Percentiles rank a stretch among this genome's conserved stretches.
Evolutionary conservation across 2,888 invertebrate species (phyloP).

Genomic region (Leptinotarsa rubiginosa): DNA sequence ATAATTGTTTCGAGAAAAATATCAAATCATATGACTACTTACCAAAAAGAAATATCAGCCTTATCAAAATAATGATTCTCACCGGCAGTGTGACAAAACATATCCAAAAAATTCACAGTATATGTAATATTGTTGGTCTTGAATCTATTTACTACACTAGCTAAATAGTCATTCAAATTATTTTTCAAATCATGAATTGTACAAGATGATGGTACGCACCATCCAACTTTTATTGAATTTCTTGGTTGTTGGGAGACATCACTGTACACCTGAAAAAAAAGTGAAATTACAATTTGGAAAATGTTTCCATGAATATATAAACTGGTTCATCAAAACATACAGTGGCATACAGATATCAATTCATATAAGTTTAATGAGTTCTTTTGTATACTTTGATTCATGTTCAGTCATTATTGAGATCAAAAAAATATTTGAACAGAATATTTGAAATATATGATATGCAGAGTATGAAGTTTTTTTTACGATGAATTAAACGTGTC

Average conservation of each 20-base stretch:
- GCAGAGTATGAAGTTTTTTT: too few species aligned
- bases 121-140: slow-evolving; percentile 56
- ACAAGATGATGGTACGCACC: slow-evolving; percentile 64
- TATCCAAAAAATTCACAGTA: slow-evolving; percentile 47
- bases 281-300: background rate
- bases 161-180: slow-evolving; percentile 57
- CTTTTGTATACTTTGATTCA: too few species aligned
- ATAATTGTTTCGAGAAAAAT: background rate
- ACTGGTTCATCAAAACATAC: too few species aligned
- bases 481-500: too few species aligned
- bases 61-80: slow-evolving; percentile 54
- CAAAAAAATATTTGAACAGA: too few species aligned
- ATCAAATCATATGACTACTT: slow-evolving; percentile 40
- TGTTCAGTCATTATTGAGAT: too few species aligned
- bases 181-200: slow-evolving; percentile 56
- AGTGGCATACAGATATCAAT: too few species aligned
- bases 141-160: slow-evolving; percentile 57
- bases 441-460: too few species aligned
- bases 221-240: slow-evolving; percentile 59
- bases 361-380: too few species aligned
- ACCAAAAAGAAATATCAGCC: slow-evolving; percentile 63
- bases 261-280: slow-evolving; percentile 53
- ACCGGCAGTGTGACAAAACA: slow-evolving; percentile 58
- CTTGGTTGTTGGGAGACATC: slow-evolving; percentile 60
- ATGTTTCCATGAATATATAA: too few species aligned